Evolutionary conservation across 1,140 invertebrate species (phyloP).

Genomic region (Drosophila kepulauana): DNA sequence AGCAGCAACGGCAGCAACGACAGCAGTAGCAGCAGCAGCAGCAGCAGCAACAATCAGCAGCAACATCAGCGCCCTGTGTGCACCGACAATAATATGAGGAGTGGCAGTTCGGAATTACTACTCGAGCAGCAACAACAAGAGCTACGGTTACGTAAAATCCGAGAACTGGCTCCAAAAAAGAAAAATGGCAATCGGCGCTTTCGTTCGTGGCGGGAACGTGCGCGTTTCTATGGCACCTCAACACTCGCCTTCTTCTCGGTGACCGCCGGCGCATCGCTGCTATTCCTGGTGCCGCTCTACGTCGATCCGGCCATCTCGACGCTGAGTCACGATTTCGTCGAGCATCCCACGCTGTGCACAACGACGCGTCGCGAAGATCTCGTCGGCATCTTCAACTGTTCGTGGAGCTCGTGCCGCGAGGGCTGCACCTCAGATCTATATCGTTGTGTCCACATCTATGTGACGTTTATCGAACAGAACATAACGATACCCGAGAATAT

Average conservation of each 20-base stretch:
- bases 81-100: constrained; percentile 90
- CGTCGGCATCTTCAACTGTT: constrained; percentile 92
- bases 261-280: constrained; percentile 91
- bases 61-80: constrained; percentile 84
- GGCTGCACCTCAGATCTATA: constrained; percentile 95
- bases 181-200: constrained; percentile 87
- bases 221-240: constrained; percentile 92
- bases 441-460: constrained; percentile 93
- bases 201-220: constrained; percentile 90
- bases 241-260: constrained; percentile 91
- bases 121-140: constrained; percentile 90
- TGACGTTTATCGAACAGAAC: constrained; percentile 87
- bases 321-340: constrained; percentile 92
- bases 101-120: constrained; percentile 93
- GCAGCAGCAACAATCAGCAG: constrained; percentile 67
- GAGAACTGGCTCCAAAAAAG: constrained; percentile 88
- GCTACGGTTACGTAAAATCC: constrained; percentile 89
- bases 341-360: constrained; percentile 91
- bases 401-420: constrained; percentile 94
- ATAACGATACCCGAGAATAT: constrained; percentile 83
- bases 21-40: constrained; percentile 46
- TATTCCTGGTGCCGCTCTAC: constrained; percentile 95
- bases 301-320: constrained; percentile 95
- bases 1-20: constrained; percentile 32
- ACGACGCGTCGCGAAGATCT: constrained; percentile 91